Evolutionary conservation across 1,140 invertebrate species (phyloP).

Genomic region (Caenorhabditis latens): DNA sequence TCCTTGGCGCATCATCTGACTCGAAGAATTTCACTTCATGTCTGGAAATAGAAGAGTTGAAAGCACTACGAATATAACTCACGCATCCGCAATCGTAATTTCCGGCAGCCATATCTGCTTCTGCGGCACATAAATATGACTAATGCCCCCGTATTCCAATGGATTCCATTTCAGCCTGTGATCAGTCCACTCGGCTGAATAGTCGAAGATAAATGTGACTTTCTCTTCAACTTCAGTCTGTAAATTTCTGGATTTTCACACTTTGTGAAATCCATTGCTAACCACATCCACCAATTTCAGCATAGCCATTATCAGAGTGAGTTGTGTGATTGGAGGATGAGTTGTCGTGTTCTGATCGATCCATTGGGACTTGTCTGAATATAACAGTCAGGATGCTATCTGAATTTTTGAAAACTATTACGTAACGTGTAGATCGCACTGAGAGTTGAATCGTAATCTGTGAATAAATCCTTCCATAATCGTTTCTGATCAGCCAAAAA

Average conservation of each 20-base stretch:
- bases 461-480: not conserved
- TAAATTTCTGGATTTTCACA: not conserved
- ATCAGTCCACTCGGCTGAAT: not conserved
- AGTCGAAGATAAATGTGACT: slow-evolving; percentile 25
- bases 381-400: too few relatives aligned
- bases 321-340: slow-evolving; percentile 5
- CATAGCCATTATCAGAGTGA: not conserved
- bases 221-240: slow-evolving; percentile 21
- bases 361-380: slow-evolving; percentile 16
- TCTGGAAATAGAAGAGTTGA: not conserved
- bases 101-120: slow-evolving; percentile 1
- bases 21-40: slow-evolving; percentile 36
- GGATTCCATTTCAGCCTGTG: not conserved
- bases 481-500: not conserved
- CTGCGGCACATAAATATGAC: slow-evolving; percentile 34
- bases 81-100: slow-evolving; percentile 3
- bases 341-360: not conserved
- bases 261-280: too few relatives aligned
- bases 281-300: slow-evolving; percentile 35
- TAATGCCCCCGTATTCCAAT: slow-evolving; percentile 7
- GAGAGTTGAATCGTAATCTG: not conserved
- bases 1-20: slow-evolving; percentile 6
- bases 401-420: too few relatives aligned
- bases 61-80: not conserved
- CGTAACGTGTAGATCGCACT: not conserved